Conservation (phyloP, 1,140 invertebrate species). For the Phymorhynchus buccinoides region DNA sequence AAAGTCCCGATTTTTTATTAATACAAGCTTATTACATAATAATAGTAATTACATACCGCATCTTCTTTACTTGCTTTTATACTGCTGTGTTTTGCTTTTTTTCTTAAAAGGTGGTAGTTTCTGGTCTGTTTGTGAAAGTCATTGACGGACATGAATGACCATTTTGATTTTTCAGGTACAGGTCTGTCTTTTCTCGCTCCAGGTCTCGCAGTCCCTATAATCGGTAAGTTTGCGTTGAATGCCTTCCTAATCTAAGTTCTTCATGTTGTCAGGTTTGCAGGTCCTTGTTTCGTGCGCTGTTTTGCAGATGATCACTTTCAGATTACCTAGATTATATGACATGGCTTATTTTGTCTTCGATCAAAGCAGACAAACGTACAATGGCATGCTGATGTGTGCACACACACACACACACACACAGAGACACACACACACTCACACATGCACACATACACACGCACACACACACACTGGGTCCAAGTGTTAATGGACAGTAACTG, state of each 20-base stretch:
- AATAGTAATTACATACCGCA: no score
- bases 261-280: background rate
- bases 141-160: background rate
- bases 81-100: background rate
- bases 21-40: no score
- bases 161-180: conserved; percentile 21
- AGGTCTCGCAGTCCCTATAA: conserved; percentile 7
- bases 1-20: no score
- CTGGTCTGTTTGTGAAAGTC: no score
- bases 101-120: no score
- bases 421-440: background rate
- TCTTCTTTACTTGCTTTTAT: background rate
- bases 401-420: background rate
- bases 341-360: no score
- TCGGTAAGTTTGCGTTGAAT: background rate
- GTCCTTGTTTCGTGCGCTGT: background rate
- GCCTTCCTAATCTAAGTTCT: background rate
- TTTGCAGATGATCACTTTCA: background rate
- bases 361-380: no score
- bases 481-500: no score
- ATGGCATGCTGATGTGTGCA: background rate
- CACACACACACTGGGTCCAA: no score
- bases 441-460: background rate
- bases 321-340: no score
- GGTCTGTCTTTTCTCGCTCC: conserved; percentile 25